Evolutionary conservation across 2,888 invertebrate genomes (phyloP), one percentile per base, ranked within the genome.

Genomic region (Exocentrus adspersus): DNA sequence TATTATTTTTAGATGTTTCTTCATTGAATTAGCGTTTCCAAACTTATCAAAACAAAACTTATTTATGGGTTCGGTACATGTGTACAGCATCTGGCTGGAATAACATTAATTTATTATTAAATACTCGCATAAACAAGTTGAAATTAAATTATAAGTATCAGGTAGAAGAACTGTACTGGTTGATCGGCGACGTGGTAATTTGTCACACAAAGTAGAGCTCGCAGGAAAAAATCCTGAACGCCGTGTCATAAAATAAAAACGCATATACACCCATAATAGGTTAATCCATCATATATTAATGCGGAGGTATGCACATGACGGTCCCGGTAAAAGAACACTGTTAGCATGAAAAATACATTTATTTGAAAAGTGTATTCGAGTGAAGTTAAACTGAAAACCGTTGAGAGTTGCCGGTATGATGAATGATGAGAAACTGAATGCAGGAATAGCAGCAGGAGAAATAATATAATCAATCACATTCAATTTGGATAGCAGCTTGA

Each of bases 391-490:
- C 37, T 17, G 19, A 53, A 53, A 53, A 21, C 53, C 53, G 20
- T 41, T 41, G 53, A 42, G 53, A 37, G 53, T 51, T 51, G 32
- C 32, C 14, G 10, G 19, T 53, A 53, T 53, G 53, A 53, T 53
- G 53, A 53, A 53, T 53, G 51, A 51, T 51, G 53, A 42, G 16
- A 53, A 53, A 53, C 9, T 53, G 53, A 42, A 53, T 19, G 21
- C 12, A 16, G 37, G 24, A 41, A 53, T 42, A 21, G 20, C 37
- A 42, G 53, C 41, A 53, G 41, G 41, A 53, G 53, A 53, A 53
- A 41, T 53, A 53, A 53, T 41, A 42, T 53, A 53, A 53, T 53
- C 53, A 53, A 53, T 53, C 53, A 42, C 53, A 41, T 53, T 53
- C 37, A 41, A 53, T 42, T 41, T 53, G 53, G 24, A 53, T 20